phyloP scores from a whole-genome alignment of 2,797 vertebrate species.

The Ataeniobius toweri region DNA sequence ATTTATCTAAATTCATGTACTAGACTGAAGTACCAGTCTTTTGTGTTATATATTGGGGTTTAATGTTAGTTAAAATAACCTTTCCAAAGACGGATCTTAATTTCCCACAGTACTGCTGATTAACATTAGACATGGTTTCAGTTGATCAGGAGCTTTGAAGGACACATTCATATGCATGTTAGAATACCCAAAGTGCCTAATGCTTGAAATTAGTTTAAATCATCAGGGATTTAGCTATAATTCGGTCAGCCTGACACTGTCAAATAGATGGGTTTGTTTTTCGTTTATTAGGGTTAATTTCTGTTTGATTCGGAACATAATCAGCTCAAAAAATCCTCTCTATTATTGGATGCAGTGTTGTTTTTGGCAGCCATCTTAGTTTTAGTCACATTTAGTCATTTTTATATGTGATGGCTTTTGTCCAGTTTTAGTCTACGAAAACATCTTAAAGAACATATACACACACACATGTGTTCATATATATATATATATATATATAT shows the following conservation, averaged over 20 bases:
- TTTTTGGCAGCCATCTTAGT: too few species aligned
- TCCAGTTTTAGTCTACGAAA: too few species aligned
- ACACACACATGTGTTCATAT: too few species aligned
- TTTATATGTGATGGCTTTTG: too few species aligned
- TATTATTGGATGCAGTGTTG: constrained; percentile 16
- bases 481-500: too few species aligned
- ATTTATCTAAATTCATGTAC: background rate
- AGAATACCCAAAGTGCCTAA: constrained; percentile 19
- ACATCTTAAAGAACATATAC: too few species aligned
- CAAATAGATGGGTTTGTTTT: constrained; percentile 36
- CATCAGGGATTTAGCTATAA: constrained; percentile 25
- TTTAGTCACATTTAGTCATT: too few species aligned
- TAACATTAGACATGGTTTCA: constrained; percentile 4
- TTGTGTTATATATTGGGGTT: background rate
- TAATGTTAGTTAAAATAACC: constrained; percentile 5
- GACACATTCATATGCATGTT: constrained; percentile 26
- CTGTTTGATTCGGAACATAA: constrained; percentile 33
- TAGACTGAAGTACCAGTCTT: background rate
- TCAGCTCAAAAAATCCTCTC: constrained; percentile 26
- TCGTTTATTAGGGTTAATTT: constrained; percentile 61
- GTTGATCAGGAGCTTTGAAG: constrained; percentile 19
- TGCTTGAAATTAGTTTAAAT: constrained; percentile 28
- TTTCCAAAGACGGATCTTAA: background rate
- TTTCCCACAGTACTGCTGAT: constrained; percentile 8
- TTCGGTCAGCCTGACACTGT: constrained; percentile 40